Base-by-base conservation (phyloP, 1,140 invertebrate genomes). In the Rhopalosiphum maidis region DNA sequence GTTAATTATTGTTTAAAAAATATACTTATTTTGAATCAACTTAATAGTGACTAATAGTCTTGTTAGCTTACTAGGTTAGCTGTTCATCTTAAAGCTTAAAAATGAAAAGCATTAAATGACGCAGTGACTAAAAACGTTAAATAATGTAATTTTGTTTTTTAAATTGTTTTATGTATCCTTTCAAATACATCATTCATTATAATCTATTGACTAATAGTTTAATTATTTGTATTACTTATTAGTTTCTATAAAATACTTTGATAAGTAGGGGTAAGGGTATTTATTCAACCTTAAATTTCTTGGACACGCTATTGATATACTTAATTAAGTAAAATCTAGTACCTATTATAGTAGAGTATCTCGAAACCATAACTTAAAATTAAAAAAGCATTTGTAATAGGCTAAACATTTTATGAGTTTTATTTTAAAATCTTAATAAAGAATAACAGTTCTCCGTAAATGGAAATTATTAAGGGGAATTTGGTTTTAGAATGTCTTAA, bases 351-450 rank as follows among this genome's bases (percentile, higher is more conserved):
- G 60, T 77, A 77, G 5, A 77, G 60, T 77, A 77, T 18, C 30
- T 35, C 30, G n/a, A 77, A n/a, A 18, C 15, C 15, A 18, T 77
- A 77, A 77, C 30, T 77, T 77, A 77, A 88, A 51, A 51, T 51
- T n/a, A 51, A 51, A 51, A 21, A n/a, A 30, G 30, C n/a, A 51
- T 51, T 88, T 48, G 46, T 51, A 88, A 88, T 51, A 46, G n/a
- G 46, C 86, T 87, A 48, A n/a, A 48, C 48, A 25, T 88, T 41
- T 90, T 90, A 90, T 90, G 51, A 55, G 88, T 90, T 90, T 55
- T 90, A 25, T 41, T 90, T 90, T 41, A 90, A 55, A 35, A 60
- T 60, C 54, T 55, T 90, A 55, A 90, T 90, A n/a, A 90, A 90
- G 88, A 90, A 90, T 90, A 60, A 41, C 55, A 90, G 51, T 55